Evolutionary conservation across 2,888 invertebrate species (phyloP), one percentile per base, ranked within the genome.

Genomic region (Caenorhabditis drosophilae): DNA sequence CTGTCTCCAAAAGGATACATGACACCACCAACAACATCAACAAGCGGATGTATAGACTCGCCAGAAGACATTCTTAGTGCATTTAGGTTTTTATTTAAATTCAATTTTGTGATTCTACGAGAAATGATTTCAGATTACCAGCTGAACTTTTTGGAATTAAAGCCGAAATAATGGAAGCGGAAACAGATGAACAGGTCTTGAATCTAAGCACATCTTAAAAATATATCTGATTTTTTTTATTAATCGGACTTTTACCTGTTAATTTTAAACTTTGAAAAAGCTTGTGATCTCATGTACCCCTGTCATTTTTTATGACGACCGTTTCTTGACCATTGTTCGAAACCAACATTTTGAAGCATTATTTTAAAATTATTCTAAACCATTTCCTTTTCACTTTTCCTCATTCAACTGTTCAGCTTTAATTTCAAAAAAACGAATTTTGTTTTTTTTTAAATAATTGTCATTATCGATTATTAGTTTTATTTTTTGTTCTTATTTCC

Each of bases 1-100:
- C 56, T 68, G 34, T 61, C 71, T 23, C 55, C 61, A 36, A 55
- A 61, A 46, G 68, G 68, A 56, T 72, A 66, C 60, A 61, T 61
- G 64, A 62, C 66, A 47, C 68, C 71, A 36, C 59, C 66, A 52
- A 61, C 61, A 38, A 58, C 23, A 11, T 40, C 48, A 41, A n/a
- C n/a, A n/a, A n/a, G n/a, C n/a, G n/a, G n/a, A n/a, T n/a, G n/a
- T n/a, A 27, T 49, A 44, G 56, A 62, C 35, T 59, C 71, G 20
- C 59, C 71, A 11, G 62, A 66, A 4, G 68, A 72, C 23, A 56
- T 72, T 34, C 57, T 72, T 60, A 68, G 58, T 34, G 55, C 56
- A 34, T 67, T 72, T 49, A 56, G 71, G 66, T 67, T 51, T 52
- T 42, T 58, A 42, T 26, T 48, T 25, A 11, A 20, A 40, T 15